Evolutionary conservation across 2,113 vertebrate species (phyloP), one percentile per base, ranked within the genome.

Genomic region (Melanotaenia duboulayi): DNA sequence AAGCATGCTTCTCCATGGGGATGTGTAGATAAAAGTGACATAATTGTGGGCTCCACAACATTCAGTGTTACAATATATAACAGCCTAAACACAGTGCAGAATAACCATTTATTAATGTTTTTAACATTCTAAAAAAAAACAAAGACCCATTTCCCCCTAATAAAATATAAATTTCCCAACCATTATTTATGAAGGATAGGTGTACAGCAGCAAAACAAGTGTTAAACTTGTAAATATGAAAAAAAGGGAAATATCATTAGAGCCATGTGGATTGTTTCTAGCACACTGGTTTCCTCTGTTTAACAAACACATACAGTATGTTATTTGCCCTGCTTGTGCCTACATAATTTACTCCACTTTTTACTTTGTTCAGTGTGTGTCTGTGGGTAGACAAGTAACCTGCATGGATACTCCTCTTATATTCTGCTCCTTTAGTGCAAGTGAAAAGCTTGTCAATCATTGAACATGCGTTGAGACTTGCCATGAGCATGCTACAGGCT

Each of bases 401-500:
- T 6, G 10, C 2, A 40, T 65, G 25, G 46, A 22, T 22, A 35
- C 19, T 63, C 25, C 22, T 50, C 25, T 3, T 23, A 20, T 39
- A 42, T 40, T 51, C 20, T 25, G 17, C 35, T 55, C 39, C 6
- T 55, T 20, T 3, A 16, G 7, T 44, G 35, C 48, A 80, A 32
- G 17, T 55, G 24, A 61, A 65, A 37, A 64, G n/a, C 25, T 61
- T 22, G 1, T 58, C 66, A 68, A 20, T 56, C 12, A 44, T 17
- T 20, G 42, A 44, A 71, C 37, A 52, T 61, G 48, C 13, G 23
- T 55, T 52, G 52, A 57, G 48, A 52, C 28, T 52, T 55, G 75
- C 76, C 48, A 6, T 24, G 12, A 71, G 65, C 75, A 24, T 3
- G 57, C 57, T 13, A 20, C 24, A 42, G 52, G 65, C 72, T 61